Evolutionary conservation across 2,113 vertebrate genomes (phyloP), one percentile per base, ranked within the genome.

Genomic region (Heteronetta atricapilla): DNA sequence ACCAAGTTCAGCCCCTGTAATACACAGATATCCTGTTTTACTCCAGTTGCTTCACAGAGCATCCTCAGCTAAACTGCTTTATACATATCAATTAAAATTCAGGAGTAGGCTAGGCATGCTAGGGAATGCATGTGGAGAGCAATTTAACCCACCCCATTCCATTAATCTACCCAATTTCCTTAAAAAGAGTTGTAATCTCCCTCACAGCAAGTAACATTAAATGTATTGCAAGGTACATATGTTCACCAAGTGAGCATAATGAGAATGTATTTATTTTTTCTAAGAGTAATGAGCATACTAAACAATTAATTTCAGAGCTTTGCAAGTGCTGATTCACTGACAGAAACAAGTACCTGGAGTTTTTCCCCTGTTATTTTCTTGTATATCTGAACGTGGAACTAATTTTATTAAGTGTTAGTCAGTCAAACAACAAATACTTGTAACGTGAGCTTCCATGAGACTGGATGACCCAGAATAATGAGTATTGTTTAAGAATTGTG

Each of bases 121-220:
- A 94, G 40, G 20, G 74, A 91, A 90, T 63, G 66, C 93, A 95
- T 62, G 81, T 7, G 46, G 78, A 93, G 91, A 95, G 60, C 85
- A 95, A 94, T 90, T 95, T 88, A 95, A 96, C 82, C 90, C 52
- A 89, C 82, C 80, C 74, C 58, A 92, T 94, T 86, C 93, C 88
- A 96, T 95, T 96, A 95, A 96, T 95, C 86, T 94, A 93, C 68
- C 84, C 96, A 95, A 94, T 94, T 93, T 94, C 60, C 85, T 94
- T 83, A 74, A 92, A 89, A 96, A 92, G 56, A 89, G 70, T 85
- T 93, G 79, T 58, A 94, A 94, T 95, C 87, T 94, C 86, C 52
- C 83, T 97, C 95, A 91, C 93, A 95, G 95, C 90, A 96, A 92
- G 95, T 78, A 93, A 79, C 46, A 53, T 89, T 89, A 87, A 88